These are phyloP conservation scores for Trogon surrucura DNA, from an alignment of 2,113 vertebrate genomes.

Conservation along the genomic window DNA sequence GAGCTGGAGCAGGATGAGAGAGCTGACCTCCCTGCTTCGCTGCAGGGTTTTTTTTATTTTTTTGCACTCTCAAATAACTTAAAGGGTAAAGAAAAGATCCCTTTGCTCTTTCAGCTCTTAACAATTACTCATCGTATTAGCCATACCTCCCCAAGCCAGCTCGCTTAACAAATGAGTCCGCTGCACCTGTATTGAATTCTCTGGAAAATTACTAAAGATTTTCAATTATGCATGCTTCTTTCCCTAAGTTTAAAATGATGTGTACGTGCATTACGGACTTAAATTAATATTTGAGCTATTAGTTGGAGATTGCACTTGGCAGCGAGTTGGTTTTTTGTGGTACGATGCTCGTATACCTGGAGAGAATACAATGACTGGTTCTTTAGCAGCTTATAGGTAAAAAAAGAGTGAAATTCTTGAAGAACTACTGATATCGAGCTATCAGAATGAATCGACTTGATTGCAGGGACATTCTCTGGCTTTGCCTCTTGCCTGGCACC, in stretches of 20 bases:
- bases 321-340: not conserved
- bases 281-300: conserved; percentile 38
- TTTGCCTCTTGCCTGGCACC: not conserved
- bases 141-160: not conserved
- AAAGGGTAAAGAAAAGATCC: not conserved
- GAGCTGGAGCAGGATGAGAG: not conserved
- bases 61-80: not conserved
- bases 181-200: not conserved
- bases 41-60: not conserved
- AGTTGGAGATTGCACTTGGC: conserved; percentile 11
- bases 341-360: not conserved
- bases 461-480: not conserved
- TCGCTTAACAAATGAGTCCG: not conserved
- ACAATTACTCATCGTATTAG: not conserved
- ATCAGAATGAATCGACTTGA: not conserved
- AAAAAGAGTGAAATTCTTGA: not conserved
- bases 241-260: not conserved
- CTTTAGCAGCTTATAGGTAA: not conserved
- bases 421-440: not conserved
- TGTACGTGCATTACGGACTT: not conserved
- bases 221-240: not conserved
- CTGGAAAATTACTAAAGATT: not conserved
- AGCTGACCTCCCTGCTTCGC: not conserved
- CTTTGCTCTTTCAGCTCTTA: not conserved
- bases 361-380: not conserved